Conservation (phyloP, 2,797 vertebrate species). For the Saguinus oedipus region DNA sequence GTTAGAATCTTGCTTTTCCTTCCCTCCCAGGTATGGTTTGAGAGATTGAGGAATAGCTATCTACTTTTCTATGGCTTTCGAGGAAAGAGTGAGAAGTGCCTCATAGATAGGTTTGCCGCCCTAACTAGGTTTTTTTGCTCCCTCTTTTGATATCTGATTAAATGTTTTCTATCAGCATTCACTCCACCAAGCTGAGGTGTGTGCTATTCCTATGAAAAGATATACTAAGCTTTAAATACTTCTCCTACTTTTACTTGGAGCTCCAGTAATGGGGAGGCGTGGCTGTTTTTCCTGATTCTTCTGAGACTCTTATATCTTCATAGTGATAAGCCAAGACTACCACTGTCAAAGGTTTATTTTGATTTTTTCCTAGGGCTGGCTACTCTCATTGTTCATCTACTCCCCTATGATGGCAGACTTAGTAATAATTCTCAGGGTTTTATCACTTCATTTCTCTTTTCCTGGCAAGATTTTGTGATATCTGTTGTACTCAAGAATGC, state of each 20-base stretch:
- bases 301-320: neutral
- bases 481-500: neutral
- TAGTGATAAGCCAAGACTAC: neutral
- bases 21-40: neutral
- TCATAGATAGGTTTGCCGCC: neutral
- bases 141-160: neutral
- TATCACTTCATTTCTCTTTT: neutral
- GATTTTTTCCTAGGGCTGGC: neutral
- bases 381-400: neutral
- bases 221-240: neutral
- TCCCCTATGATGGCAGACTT: neutral
- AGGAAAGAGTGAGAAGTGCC: neutral
- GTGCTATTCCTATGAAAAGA: neutral
- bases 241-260: neutral
- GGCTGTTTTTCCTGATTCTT: neutral
- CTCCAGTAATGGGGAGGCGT: fast-evolving
- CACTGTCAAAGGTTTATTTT: neutral
- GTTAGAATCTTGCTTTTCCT: neutral
- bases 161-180: neutral
- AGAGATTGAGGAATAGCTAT: neutral
- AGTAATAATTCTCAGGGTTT: neutral
- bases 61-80: neutral
- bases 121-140: neutral
- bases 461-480: neutral
- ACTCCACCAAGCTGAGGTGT: neutral